A percentile compares a stretch with the other conserved stretches of the same genome.
Evolutionary conservation across 2,797 vertebrate species (phyloP).

Genomic region (Ctenopoma kingsleyae): DNA sequence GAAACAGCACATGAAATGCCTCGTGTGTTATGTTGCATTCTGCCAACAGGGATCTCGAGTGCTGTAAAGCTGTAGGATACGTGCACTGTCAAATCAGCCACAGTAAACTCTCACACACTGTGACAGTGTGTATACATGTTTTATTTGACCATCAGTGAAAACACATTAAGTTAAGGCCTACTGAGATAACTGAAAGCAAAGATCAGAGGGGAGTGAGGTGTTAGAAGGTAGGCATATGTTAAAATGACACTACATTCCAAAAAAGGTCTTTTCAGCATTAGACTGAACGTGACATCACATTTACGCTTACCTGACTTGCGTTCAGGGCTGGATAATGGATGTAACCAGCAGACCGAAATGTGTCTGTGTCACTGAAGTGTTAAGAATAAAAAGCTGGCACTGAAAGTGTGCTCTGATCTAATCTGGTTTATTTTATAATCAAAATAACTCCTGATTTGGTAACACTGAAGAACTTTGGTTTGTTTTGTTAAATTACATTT

Average conservation of each 20-base stretch:
- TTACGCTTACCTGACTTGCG: not conserved
- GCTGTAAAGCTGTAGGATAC: constrained; percentile 20
- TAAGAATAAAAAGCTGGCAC: too few species aligned
- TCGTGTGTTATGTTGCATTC: not conserved
- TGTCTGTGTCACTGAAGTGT: not conserved
- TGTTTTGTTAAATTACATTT: too few species aligned
- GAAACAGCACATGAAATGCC: not conserved
- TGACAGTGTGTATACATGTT: not conserved
- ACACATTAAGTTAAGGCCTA: constrained; percentile 12
- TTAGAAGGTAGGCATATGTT: constrained; percentile 25
- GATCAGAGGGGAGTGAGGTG: constrained; percentile 22
- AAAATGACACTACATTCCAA: constrained; percentile 5
- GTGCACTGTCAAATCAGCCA: constrained; percentile 21
- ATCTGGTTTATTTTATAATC: too few species aligned
- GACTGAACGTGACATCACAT: too few species aligned
- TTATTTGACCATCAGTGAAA: not conserved
- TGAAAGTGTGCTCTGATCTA: too few species aligned
- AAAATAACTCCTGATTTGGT: too few species aligned
- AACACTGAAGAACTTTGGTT: too few species aligned
- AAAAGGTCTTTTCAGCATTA: not conserved
- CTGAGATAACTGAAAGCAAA: constrained; percentile 29
- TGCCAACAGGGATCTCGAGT: not conserved
- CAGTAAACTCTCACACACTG: too few species aligned
- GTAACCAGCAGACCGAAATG: not conserved
- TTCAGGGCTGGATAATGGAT: not conserved